These are phyloP conservation scores for Tinamus guttatus DNA, from an alignment of 2,113 vertebrate species.

Conservation along the genomic window DNA sequence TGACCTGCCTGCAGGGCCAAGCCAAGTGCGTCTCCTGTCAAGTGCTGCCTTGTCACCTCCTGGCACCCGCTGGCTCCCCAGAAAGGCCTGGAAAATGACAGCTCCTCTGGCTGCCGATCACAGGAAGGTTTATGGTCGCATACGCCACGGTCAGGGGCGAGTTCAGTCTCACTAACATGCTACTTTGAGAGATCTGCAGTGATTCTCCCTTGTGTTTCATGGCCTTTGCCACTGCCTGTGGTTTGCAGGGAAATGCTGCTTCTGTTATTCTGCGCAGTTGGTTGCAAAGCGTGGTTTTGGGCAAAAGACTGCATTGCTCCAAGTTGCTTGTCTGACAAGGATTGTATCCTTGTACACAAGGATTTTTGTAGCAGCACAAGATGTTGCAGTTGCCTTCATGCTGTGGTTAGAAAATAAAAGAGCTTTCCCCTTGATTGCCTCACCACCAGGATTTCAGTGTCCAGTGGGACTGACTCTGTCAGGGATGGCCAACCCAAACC, in stretches of 20 bases:
- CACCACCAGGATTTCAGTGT: not conserved
- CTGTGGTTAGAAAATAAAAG: not conserved
- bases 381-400: not conserved
- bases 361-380: not conserved
- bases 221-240: not conserved
- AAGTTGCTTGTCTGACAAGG: not conserved
- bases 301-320: not conserved
- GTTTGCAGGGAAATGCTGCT: fast-evolving
- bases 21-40: too few relatives aligned
- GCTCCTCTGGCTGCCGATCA: not conserved
- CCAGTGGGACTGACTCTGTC: not conserved
- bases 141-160: fast-evolving
- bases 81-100: not conserved
- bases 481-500: not conserved
- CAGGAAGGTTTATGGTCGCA: not conserved
- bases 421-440: not conserved
- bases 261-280: not conserved
- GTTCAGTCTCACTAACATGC: not conserved
- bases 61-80: not conserved
- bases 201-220: fast-evolving
- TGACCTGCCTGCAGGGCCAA: fast-evolving
- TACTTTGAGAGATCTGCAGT: not conserved
- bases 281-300: not conserved
- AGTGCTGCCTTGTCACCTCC: too few relatives aligned
- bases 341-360: not conserved